Evolutionary conservation across 2,888 invertebrate genomes (phyloP), one percentile per base, ranked within the genome.

Genomic region (Epsilonema sp.): DNA sequence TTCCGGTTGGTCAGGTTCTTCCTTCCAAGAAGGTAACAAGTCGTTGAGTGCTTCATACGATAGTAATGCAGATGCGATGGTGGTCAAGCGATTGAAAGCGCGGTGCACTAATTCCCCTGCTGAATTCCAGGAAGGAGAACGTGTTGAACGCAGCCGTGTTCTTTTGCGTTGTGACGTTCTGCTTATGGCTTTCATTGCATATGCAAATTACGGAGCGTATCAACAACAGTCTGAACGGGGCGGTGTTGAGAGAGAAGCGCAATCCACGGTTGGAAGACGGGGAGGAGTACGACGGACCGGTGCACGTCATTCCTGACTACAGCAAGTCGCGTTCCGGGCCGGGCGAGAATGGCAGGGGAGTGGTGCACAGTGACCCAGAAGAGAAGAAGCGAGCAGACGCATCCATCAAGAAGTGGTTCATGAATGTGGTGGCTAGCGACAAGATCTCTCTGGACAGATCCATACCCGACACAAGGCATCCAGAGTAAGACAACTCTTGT

Each of bases 391-490:
- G 43, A 26, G 57, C 48, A 16, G 41, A 58, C 24, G 37, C 49
- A 22, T 48, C 51, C 31, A 59, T 58, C 55, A 56, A 56, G 42
- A 57, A 53, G 21, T 59, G 59, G 57, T 60, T 60, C 51, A 59
- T 60, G 59, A 60, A 58, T 45, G 57, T 58, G 2, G 52, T 53
- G 43, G 60, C 57, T 13, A 56, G 71, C 56, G 70, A 72, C 52
- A 68, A 67, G 55, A 68, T 72, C 49, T 65, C 70, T 2, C 53
- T 70, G 49, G 67, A 72, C 49, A 51, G 72, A 54, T 61, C 63
- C 25, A 52, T 72, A 5, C 63, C 58, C 23, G 72, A 72, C 53
- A 60, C 60, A 13, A 53, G 72, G 50, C 59, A 64, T 45, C 41
- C 55, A 20, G 62, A 59, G 64, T 71, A 64, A 48, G 39, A 58